phyloP scores from a whole-genome alignment of 2,113 vertebrate species.

The Vulpes lagopus region DNA sequence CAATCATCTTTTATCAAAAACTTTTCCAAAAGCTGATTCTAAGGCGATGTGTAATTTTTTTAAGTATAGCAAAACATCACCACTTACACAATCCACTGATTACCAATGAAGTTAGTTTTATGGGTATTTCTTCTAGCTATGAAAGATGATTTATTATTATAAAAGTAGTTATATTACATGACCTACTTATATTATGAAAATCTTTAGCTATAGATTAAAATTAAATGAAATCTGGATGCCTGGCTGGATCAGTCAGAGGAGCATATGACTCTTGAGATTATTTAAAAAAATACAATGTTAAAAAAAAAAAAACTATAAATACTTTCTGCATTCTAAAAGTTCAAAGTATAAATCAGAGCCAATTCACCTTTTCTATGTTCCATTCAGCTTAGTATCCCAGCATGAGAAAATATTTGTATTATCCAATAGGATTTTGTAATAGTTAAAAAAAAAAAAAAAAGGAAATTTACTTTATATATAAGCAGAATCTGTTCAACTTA shows the following conservation, averaged over 20 bases:
- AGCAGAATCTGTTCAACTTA: background rate
- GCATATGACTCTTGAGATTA: background rate
- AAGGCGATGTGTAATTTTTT: background rate
- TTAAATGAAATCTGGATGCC: background rate
- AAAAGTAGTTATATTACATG: background rate
- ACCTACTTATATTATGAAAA: conserved; percentile 44
- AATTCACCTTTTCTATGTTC: background rate
- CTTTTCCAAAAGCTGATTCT: conserved; percentile 3
- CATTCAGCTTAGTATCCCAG: background rate
- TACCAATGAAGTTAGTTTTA: background rate
- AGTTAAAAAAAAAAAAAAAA: conserved; percentile 24
- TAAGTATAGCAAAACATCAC: background rate
- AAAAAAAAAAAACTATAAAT: background rate
- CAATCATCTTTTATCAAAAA: background rate
- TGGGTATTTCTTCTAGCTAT: conserved; percentile 28
- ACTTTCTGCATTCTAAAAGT: background rate
- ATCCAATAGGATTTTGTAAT: background rate
- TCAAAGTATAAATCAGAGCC: conserved; percentile 24
- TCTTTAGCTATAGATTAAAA: background rate
- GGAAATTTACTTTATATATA: background rate
- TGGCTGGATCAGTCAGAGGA: background rate
- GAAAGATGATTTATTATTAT: conserved; percentile 11
- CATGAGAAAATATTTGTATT: background rate
- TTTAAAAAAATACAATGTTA: background rate
- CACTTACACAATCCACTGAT: background rate